phyloP scores from a whole-genome alignment of 1,140 invertebrate species.

The Chionoecetes opilio region DNA sequence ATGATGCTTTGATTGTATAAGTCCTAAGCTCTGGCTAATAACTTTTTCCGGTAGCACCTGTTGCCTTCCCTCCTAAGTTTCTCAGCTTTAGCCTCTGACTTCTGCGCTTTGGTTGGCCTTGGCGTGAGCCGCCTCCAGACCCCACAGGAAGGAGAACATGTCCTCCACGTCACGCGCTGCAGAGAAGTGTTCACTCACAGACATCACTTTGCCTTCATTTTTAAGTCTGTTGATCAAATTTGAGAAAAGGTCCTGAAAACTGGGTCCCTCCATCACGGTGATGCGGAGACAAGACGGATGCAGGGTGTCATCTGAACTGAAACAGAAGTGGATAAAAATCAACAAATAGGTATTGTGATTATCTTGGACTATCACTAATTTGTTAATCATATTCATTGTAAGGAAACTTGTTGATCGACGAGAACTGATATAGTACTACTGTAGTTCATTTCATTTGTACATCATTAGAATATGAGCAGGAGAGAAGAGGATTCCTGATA shows the following conservation, averaged over 20 bases:
- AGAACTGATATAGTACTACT: no score
- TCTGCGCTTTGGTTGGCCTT: not conserved
- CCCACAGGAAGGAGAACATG: constrained; percentile 69
- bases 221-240: constrained; percentile 61
- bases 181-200: constrained; percentile 62
- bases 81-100: constrained; percentile 66
- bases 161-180: constrained; percentile 14
- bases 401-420: no score
- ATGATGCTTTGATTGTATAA: constrained; percentile 64
- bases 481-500: no score
- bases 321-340: constrained; percentile 15
- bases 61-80: constrained; percentile 61
- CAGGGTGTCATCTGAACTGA: constrained; percentile 20
- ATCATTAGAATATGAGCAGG: no score
- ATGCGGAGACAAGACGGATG: not conserved
- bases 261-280: not conserved
- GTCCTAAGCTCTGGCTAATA: constrained; percentile 58
- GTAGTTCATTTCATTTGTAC: no score
- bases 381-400: no score
- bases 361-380: no score
- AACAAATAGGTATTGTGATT: no score
- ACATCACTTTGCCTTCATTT: constrained; percentile 35
- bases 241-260: constrained; percentile 59
- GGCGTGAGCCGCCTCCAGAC: constrained; percentile 57
- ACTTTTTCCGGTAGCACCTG: constrained; percentile 61